These are phyloP conservation scores for Tichodroma muraria DNA, from an alignment of 2,113 vertebrate genomes.

Conservation along the genomic window DNA sequence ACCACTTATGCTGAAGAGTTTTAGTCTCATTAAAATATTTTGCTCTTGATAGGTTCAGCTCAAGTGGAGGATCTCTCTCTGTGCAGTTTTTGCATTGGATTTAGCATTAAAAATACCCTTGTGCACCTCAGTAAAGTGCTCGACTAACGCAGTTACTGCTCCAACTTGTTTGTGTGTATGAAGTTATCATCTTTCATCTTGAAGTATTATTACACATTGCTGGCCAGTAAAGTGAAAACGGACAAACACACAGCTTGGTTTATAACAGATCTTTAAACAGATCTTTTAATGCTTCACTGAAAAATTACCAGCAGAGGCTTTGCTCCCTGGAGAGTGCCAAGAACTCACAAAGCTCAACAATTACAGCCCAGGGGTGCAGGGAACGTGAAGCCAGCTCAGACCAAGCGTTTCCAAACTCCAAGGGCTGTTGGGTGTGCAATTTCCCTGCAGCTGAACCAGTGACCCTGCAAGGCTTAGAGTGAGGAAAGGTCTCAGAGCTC, in stretches of 20 bases:
- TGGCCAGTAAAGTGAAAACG: slow-evolving; percentile 13
- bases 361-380: neutral
- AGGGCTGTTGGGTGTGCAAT: neutral
- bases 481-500: neutral
- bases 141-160: slow-evolving; percentile 2
- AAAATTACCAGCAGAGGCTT: neutral
- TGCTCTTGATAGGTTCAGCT: neutral
- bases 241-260: neutral
- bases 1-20: neutral
- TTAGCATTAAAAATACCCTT: neutral
- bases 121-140: neutral
- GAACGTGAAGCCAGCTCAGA: neutral
- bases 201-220: neutral
- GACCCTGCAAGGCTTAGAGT: neutral
- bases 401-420: neutral
- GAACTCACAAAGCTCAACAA: neutral
- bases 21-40: neutral
- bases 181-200: neutral
- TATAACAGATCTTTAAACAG: slow-evolving; percentile 11
- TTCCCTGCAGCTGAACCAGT: neutral
- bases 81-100: neutral
- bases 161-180: neutral
- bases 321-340: neutral
- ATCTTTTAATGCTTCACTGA: slow-evolving; percentile 32
- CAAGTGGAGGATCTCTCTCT: neutral